phyloP scores from a whole-genome alignment of 2,888 invertebrate species.

The Chrysodeixis includens region DNA sequence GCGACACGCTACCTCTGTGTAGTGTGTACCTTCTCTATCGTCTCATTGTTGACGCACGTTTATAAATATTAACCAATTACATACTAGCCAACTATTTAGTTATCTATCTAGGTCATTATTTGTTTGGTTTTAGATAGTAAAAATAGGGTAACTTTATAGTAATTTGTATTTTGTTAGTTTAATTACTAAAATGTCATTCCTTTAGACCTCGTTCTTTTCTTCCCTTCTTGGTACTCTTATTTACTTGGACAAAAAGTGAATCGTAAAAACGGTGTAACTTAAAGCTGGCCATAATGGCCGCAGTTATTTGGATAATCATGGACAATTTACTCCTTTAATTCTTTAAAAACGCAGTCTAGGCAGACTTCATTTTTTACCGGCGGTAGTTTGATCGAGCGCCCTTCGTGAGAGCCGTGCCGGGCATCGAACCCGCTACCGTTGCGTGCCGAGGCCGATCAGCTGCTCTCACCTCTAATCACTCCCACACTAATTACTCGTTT shows the following conservation, averaged over 20 bases:
- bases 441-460: conserved; percentile 73
- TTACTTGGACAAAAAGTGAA: not conserved
- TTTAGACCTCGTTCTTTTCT: not conserved
- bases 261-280: conserved; percentile 17
- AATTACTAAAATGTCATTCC: too few relatives aligned
- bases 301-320: conserved; percentile 56
- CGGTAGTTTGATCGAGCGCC: conserved; percentile 59
- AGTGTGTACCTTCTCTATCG: conserved; percentile 21
- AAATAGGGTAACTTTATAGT: not conserved
- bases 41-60: conserved; percentile 22
- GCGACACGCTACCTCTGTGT: conserved; percentile 65
- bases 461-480: conserved; percentile 75
- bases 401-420: conserved; percentile 68
- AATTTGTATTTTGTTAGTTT: not conserved
- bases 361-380: conserved; percentile 55
- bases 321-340: conserved; percentile 44
- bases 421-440: conserved; percentile 72
- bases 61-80: conserved; percentile 7
- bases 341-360: conserved; percentile 53
- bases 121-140: not conserved
- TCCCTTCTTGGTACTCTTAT: too few relatives aligned
- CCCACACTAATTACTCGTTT: conserved; percentile 73
- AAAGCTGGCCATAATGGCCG: conserved; percentile 17
- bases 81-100: conserved; percentile 16
- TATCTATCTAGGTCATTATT: conserved; percentile 10